Conservation (phyloP, 2,888 invertebrate species). For the Nasonia oneida region DNA sequence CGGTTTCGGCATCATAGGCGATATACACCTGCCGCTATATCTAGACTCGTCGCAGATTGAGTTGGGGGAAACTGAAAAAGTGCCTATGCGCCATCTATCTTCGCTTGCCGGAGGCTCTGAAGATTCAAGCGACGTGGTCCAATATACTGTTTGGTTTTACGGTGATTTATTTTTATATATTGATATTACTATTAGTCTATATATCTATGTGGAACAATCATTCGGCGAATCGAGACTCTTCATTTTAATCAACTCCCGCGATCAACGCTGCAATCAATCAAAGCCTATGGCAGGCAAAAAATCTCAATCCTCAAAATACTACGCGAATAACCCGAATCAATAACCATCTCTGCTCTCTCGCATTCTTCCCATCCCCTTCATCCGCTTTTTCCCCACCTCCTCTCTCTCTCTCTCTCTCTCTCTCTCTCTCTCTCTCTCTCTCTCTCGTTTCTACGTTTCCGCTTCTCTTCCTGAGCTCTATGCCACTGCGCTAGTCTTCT, state of each 20-base stretch:
- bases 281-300: not conserved
- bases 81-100: no score
- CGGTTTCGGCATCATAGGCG: no score
- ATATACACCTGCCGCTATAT: no score
- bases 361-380: not conserved
- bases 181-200: not conserved
- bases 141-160: no score
- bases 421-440: not conserved
- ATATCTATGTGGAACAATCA: not conserved
- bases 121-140: no score
- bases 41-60: no score
- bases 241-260: not conserved
- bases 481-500: not conserved
- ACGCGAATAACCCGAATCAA: slow-evolving; percentile 18
- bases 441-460: slow-evolving; percentile 13
- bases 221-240: not conserved
- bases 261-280: slow-evolving; percentile 7
- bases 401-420: not conserved
- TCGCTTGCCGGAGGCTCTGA: no score
- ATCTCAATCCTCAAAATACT: slow-evolving; percentile 7
- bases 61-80: no score
- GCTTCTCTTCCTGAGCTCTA: slow-evolving; percentile 6
- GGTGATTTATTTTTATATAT: not conserved
- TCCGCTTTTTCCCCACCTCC: not conserved
- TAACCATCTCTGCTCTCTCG: slow-evolving; percentile 6